These are phyloP conservation scores for Sycophaga agraensis DNA, from an alignment of 1,140 invertebrate genomes.

Conservation along the genomic window DNA sequence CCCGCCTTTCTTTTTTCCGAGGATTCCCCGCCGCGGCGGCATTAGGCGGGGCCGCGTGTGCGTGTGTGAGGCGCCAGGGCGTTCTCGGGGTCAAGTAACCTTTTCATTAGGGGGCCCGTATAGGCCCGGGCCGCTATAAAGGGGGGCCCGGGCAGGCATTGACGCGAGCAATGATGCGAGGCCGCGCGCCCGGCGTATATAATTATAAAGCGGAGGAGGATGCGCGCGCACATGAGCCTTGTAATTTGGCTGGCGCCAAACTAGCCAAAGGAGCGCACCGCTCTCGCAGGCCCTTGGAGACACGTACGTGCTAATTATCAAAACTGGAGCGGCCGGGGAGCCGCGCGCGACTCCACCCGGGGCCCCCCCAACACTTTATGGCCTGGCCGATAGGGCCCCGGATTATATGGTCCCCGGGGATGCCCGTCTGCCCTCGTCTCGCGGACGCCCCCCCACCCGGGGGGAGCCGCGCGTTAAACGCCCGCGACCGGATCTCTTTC, in stretches of 20 bases:
- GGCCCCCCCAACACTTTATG: conserved; percentile 2
- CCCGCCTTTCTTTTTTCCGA: background rate
- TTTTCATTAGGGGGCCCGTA: conserved; percentile 46
- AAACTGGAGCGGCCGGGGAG: conserved; percentile 11
- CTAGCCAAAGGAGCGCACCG: conserved; percentile 2
- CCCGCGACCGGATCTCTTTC: background rate
- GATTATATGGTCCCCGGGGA: too few species aligned
- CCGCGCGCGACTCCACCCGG: background rate
- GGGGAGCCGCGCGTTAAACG: background rate
- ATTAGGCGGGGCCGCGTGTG: too few species aligned
- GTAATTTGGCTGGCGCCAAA: conserved; percentile 53
- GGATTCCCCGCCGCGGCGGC: background rate
- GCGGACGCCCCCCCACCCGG: too few species aligned
- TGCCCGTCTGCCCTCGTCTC: too few species aligned
- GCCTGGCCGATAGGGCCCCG: background rate
- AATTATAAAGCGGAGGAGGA: conserved; percentile 27
- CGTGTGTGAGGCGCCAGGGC: conserved; percentile 49
- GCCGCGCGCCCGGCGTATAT: conserved; percentile 24
- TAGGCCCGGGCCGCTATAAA: conserved; percentile 35
- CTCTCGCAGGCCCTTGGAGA: conserved; percentile 34
- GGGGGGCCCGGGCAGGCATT: conserved; percentile 34
- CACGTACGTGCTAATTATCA: conserved; percentile 39
- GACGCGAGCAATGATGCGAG: conserved; percentile 37
- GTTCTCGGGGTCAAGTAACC: conserved; percentile 54
- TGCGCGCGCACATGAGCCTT: conserved; percentile 33